Conservation (phyloP, 2,888 invertebrate species). For the Yponomeuta cagnagella region DNA sequence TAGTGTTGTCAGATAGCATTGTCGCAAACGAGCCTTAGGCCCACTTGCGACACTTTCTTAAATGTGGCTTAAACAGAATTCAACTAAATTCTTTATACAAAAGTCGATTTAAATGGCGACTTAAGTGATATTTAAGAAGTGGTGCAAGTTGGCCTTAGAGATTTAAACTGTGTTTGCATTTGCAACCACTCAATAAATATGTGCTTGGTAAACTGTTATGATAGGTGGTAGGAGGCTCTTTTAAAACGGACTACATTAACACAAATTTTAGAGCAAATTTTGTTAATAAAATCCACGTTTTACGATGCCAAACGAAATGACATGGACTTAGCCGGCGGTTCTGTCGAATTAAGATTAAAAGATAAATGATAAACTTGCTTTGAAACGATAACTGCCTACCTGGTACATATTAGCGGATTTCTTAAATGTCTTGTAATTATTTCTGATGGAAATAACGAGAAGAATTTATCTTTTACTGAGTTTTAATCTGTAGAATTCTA, state of each 20-base stretch:
- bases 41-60: too few species aligned
- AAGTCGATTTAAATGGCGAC: too few species aligned
- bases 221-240: neutral
- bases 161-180: too few species aligned
- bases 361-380: constrained; percentile 15
- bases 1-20: too few species aligned
- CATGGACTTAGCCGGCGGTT: constrained; percentile 8
- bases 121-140: too few species aligned
- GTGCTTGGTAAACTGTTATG: too few species aligned
- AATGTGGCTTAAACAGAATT: too few species aligned
- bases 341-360: constrained; percentile 17
- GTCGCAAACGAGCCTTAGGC: too few species aligned
- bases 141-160: too few species aligned
- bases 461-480: neutral
- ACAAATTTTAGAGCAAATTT: constrained; percentile 13
- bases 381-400: neutral
- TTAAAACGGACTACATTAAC: constrained; percentile 6
- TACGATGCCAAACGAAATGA: constrained; percentile 12
- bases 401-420: neutral
- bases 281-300: constrained; percentile 12
- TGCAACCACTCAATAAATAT: too few species aligned
- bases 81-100: too few species aligned
- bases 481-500: neutral
- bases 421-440: neutral
- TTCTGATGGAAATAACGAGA: neutral